Base-by-base conservation (phyloP, 2,888 invertebrate species). In the Drosophila stalkeri region DNA sequence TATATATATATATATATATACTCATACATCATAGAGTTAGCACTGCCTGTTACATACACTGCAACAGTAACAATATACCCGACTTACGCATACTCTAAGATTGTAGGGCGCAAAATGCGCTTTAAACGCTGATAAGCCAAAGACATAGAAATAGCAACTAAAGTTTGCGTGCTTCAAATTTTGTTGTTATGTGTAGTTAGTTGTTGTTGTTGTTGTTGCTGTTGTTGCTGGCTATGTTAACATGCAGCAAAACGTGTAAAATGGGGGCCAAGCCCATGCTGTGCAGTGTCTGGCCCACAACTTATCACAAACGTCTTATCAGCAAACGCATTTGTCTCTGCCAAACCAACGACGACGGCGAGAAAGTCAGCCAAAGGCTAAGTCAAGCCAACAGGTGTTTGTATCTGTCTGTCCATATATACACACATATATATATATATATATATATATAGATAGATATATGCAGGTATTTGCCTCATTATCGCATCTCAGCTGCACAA, bases 111-210 rank as follows among this genome's bases (percentile, higher is more conserved):
- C 77, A 64, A 49, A 47, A 49, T 49, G 60, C 60, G 65, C 67
- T 72, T 64, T 49, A 60, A 51, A 37, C 23, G 57, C 76, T 81
- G 81, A 81, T 81, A 81, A 81, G 81, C 69, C 75, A 62, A 70
- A 76, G 61, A 67, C 39, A 39, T 67, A 60, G 69, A 64, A 11
- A 74, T 27, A n/a, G 20, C 64, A 46, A 72, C 64, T 72, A 70
- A 75, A 77, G 81, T 80, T 81, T 69, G 81, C 81, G 72, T 81
- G 79, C 69, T 55, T 69, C 63, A 69, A 67, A 81, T 76, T 74
- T 74, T 81, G 69, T 71, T 64, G 54, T 33, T 52, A 18, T 39
- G 49, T 69, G 47, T 39, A 49, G 66, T 44, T 55, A 23, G 20
- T 12, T 44, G 44, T 37, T 37, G 37, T 2, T 31, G n/a, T 11